Evolutionary conservation across 2,888 invertebrate species (phyloP), one percentile per base, ranked within the genome.

Genomic region (Dinocampus coccinellae): DNA sequence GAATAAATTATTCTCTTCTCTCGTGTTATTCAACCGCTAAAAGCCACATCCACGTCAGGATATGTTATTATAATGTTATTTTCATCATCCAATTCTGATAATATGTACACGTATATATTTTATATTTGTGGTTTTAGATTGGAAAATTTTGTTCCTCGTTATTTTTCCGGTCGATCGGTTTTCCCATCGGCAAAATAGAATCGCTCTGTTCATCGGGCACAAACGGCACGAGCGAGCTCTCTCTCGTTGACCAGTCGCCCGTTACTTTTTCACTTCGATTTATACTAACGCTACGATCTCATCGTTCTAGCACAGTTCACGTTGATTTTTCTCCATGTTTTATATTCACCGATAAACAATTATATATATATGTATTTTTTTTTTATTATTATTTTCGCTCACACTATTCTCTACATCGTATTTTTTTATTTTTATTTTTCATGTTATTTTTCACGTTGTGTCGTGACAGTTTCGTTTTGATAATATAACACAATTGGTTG

Each of bases 131-230:
- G 47, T 20, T 47, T 6, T 20, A 52, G 20, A 22, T 47, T 29
- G 63, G 16, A 52, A 47, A 64, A 64, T 64, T 64, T 64, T 52
- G 63, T 52, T 64, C 39, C 61, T 55, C 55, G 60, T 42, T 69
- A 52, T 70, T 24, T 62, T 47, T 58, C 22, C 52, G 63, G 52
- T 62, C 58, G 47, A 70, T 67, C 36, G 36, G 52, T 63, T 65
- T 24, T 26, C 24, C 67, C 57, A 34, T 70, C 33, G 67, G 47
- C 66, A 22, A 65, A 66, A 67, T 70, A 67, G 73, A 70, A 67
- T 73, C 42, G 70, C 58, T 67, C 66, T 58, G 67, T 70, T 70
- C 67, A 67, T 70, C 70, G 70, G 47, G 69, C 61, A 70, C 39
- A 47, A 60, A 69, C 53, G 61, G 64, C 57, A 60, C 68, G 57